phyloP scores from a whole-genome alignment of 2,888 invertebrate genomes.

The Brenthis ino region DNA sequence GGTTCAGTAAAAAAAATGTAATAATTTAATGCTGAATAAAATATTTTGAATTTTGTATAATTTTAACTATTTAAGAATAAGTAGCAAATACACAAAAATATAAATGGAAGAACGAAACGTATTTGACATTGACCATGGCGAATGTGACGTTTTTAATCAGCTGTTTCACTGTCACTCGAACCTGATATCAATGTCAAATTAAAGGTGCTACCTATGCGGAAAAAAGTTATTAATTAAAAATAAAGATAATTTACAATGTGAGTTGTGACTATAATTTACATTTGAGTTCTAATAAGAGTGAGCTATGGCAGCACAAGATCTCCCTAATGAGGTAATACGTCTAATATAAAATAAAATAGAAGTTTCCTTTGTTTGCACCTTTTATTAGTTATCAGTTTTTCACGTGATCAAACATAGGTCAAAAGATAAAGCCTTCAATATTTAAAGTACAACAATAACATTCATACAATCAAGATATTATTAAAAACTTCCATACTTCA shows the following conservation, averaged over 20 bases:
- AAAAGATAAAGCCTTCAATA: constrained; percentile 19
- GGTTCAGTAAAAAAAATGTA: too few species aligned
- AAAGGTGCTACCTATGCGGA: constrained; percentile 7
- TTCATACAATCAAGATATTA: background rate
- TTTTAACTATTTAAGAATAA: too few species aligned
- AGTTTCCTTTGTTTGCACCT: constrained; percentile 58
- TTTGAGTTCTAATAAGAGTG: background rate
- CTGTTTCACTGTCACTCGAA: constrained; percentile 27
- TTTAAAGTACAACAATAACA: background rate
- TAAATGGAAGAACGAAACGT: constrained; percentile 10
- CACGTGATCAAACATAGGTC: constrained; percentile 59
- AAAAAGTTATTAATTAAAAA: background rate
- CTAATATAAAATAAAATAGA: constrained; percentile 25
- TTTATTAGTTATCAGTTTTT: constrained; percentile 54
- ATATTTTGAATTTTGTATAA: too few species aligned
- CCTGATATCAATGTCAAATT: constrained; percentile 35
- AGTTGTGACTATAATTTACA: constrained; percentile 16
- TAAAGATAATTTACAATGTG: constrained; percentile 28
- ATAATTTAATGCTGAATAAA: too few species aligned
- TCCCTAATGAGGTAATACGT: constrained; percentile 67
- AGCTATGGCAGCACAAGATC: constrained; percentile 54
- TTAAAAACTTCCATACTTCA: too few species aligned
- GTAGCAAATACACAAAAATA: too few species aligned
- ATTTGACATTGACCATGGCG: constrained; percentile 7
- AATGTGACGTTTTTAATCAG: constrained; percentile 30